phyloP scores from a whole-genome alignment of 1,140 invertebrate genomes.

The Brevipalpus yothersi region DNA sequence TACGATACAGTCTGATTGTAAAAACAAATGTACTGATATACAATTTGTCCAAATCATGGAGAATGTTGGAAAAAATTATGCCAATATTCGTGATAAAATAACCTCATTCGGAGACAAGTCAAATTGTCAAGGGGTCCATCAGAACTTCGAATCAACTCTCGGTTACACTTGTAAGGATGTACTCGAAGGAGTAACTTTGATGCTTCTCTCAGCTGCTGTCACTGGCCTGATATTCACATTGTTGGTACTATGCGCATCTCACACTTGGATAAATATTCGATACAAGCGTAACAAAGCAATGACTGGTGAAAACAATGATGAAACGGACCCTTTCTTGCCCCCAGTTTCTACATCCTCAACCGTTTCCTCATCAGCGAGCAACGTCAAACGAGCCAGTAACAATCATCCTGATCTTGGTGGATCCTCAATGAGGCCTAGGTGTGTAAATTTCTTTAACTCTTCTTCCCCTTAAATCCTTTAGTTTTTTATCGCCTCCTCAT shows the following conservation, averaged over 20 bases:
- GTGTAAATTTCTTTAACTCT: not conserved
- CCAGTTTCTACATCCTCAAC: constrained; percentile 20
- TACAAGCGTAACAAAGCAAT: constrained; percentile 38
- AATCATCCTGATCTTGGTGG: constrained; percentile 21
- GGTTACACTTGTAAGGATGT: constrained; percentile 51
- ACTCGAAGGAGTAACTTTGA: constrained; percentile 41
- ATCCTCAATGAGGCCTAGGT: constrained; percentile 5
- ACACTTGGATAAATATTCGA: constrained; percentile 85
- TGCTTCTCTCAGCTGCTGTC: constrained; percentile 53
- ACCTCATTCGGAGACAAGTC: not conserved
- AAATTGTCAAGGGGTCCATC: constrained; percentile 34
- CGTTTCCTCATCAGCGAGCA: constrained; percentile 17
- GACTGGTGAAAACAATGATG: constrained; percentile 37
- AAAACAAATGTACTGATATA: not conserved
- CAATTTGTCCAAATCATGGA: not conserved
- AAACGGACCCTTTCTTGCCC: constrained; percentile 41
- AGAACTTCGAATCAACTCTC: constrained; percentile 46
- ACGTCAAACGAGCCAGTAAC: constrained; percentile 32
- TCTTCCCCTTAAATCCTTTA: not conserved
- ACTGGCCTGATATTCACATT: constrained; percentile 67
- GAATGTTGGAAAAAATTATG: not conserved
- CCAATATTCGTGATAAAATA: not conserved
- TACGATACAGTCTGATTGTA: not conserved
- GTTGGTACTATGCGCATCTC: constrained; percentile 74
- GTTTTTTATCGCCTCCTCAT: not conserved